Percentiles rank a stretch among this genome's conserved stretches.
Evolutionary conservation across 2,888 invertebrate species (phyloP).

Genomic region (Trichogramma dendrolimi): DNA sequence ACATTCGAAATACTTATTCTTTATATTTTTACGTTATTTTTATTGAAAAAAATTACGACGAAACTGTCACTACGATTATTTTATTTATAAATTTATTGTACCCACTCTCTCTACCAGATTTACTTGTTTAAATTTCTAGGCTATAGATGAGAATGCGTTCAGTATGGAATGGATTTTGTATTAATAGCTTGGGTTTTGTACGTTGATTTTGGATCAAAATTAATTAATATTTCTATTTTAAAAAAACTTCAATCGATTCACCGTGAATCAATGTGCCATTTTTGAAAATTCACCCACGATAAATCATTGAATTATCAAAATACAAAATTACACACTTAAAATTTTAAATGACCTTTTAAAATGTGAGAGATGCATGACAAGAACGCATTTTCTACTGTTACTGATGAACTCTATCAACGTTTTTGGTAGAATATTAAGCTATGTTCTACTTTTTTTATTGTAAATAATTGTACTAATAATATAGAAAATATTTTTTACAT

Average conservation of each 20-base stretch:
- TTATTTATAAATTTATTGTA: conserved; percentile 9
- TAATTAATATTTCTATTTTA: conserved; percentile 12
- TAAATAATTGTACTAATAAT: conserved; percentile 25
- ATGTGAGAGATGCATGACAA: conserved; percentile 15
- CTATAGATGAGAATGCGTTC: conserved; percentile 43
- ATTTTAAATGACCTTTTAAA: conserved; percentile 1
- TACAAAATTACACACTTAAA: conserved; percentile 16
- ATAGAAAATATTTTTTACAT: conserved; percentile 19
- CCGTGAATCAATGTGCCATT: conserved; percentile 50
- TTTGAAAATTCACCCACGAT: conserved; percentile 22
- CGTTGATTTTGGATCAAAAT: conserved; percentile 8
- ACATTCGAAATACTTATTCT: no score
- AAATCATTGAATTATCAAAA: not conserved
- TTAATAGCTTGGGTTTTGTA: conserved; percentile 4
- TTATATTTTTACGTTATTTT: no score
- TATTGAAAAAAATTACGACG: no score
- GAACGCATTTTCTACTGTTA: conserved; percentile 24
- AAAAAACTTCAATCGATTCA: conserved; percentile 21
- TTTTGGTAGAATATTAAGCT: not conserved
- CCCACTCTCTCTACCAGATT: conserved; percentile 47
- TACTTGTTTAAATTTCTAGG: conserved; percentile 46
- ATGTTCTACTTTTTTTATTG: conserved; percentile 18
- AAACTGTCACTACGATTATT: no score
- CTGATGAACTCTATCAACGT: conserved; percentile 11
- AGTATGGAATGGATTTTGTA: conserved; percentile 13